Conservation (phyloP, 2,797 vertebrate species). For the Mus caroli region DNA sequence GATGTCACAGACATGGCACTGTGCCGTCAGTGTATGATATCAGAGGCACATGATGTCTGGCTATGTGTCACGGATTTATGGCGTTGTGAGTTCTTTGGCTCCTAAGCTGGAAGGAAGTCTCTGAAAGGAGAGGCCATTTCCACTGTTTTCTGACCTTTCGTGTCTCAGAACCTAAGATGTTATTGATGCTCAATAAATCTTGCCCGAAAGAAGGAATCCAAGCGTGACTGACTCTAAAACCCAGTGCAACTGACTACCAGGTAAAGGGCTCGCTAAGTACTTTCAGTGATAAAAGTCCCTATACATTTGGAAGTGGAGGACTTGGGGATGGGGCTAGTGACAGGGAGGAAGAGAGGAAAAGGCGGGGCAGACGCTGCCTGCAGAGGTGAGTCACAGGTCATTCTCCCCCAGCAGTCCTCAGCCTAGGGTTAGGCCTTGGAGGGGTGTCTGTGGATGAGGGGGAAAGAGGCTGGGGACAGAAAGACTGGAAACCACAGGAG, state of each 20-base stretch:
- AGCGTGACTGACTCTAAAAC: not conserved
- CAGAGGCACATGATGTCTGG: not conserved
- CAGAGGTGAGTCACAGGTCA: not conserved
- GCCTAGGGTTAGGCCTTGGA: not conserved
- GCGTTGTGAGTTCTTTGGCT: not conserved
- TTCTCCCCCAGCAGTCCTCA: not conserved
- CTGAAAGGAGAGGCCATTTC: not conserved
- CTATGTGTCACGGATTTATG: not conserved
- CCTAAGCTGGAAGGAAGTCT: not conserved
- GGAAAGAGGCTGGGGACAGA: not conserved
- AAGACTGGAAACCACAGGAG: not conserved
- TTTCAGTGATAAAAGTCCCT: not conserved
- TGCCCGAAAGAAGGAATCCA: not conserved
- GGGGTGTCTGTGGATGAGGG: not conserved
- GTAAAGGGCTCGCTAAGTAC: not conserved
- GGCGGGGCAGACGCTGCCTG: not conserved
- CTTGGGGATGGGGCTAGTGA: not conserved
- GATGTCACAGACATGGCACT: not conserved
- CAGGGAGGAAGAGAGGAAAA: not conserved
- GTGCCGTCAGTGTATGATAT: not conserved
- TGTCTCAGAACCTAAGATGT: not conserved
- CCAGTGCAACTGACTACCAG: not conserved
- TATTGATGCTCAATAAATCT: not conserved
- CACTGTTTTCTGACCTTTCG: not conserved
- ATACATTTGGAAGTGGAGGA: not conserved